Conservation (phyloP, 2,888 invertebrate species). For the Microctonus aethiopoides region DNA sequence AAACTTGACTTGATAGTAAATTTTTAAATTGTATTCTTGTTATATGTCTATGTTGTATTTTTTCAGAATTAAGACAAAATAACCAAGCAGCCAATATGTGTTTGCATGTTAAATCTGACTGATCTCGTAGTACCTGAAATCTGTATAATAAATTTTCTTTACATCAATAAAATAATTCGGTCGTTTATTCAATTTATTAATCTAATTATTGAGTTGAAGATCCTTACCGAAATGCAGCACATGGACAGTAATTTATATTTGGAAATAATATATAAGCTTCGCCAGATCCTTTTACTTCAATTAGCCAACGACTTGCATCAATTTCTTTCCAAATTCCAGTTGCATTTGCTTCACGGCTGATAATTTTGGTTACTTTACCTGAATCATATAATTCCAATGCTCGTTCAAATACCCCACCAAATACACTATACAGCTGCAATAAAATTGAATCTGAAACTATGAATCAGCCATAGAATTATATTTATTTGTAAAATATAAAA, state of each 20-base stretch:
- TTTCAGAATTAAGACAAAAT: slow-evolving; percentile 60
- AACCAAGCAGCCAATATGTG: slow-evolving; percentile 76
- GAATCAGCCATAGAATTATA: slow-evolving; percentile 61
- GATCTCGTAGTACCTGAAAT: slow-evolving; percentile 70
- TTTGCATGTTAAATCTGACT: slow-evolving; percentile 72
- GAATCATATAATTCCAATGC: slow-evolving; percentile 75
- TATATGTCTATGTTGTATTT: slow-evolving; percentile 51
- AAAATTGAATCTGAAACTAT: slow-evolving; percentile 73
- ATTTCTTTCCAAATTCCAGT: slow-evolving; percentile 35
- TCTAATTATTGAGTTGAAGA: neutral
- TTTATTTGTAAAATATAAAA: slow-evolving; percentile 15
- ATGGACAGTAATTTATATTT: slow-evolving; percentile 76
- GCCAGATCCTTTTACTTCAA: slow-evolving; percentile 72
- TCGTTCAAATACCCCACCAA: slow-evolving; percentile 71
- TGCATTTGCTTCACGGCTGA: slow-evolving; percentile 58
- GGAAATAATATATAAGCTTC: slow-evolving; percentile 75
- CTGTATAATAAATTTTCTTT: slow-evolving; percentile 45
- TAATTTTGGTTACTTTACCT: slow-evolving; percentile 68
- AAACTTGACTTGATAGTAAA: slow-evolving; percentile 53
- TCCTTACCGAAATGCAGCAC: slow-evolving; percentile 70
- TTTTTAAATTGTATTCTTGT: slow-evolving; percentile 52
- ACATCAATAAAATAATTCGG: too few species aligned
- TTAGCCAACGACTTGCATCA: slow-evolving; percentile 64
- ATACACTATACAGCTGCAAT: slow-evolving; percentile 71
- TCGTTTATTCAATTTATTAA: neutral